Evolutionary conservation across 2,888 invertebrate species (phyloP).

Genomic region (Falcaria lacertinaria): DNA sequence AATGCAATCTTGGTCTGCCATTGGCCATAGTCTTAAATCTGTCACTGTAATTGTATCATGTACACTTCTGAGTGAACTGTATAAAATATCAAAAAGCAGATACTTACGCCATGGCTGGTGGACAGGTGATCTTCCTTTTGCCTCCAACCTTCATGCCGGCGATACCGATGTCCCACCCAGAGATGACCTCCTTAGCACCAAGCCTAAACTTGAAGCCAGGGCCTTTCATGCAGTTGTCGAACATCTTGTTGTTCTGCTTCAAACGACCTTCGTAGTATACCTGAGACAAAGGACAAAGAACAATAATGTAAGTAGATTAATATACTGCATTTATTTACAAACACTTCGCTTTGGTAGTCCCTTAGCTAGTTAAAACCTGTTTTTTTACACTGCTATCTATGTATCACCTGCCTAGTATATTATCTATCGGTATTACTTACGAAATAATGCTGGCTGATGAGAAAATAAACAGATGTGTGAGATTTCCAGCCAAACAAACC

Average conservation of each 20-base stretch:
- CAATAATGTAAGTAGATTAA: not conserved
- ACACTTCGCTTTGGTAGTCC: too few species aligned
- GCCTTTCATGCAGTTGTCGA: constrained; percentile 88
- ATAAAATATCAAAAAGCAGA: not conserved
- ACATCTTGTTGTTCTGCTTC: constrained; percentile 90
- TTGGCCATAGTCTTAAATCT: too few species aligned
- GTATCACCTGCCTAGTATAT: too few species aligned
- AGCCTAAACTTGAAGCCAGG: constrained; percentile 92
- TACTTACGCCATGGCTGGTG: constrained; percentile 91
- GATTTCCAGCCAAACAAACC: too few species aligned
- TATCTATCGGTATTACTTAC: too few species aligned
- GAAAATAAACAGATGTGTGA: too few species aligned
- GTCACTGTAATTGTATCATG: too few species aligned
- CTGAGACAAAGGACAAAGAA: constrained; percentile 28
- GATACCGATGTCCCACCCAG: constrained; percentile 95
- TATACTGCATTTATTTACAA: too few species aligned
- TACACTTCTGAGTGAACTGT: not conserved
- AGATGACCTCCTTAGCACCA: constrained; percentile 92
- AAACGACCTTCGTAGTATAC: constrained; percentile 94
- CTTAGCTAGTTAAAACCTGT: too few species aligned
- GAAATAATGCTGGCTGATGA: too few species aligned
- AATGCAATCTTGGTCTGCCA: too few species aligned
- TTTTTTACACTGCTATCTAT: too few species aligned
- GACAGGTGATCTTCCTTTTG: constrained; percentile 90
- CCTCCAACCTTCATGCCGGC: constrained; percentile 96